Conservation (phyloP, 1,140 invertebrate genomes). For the Drosophila repletoides region DNA sequence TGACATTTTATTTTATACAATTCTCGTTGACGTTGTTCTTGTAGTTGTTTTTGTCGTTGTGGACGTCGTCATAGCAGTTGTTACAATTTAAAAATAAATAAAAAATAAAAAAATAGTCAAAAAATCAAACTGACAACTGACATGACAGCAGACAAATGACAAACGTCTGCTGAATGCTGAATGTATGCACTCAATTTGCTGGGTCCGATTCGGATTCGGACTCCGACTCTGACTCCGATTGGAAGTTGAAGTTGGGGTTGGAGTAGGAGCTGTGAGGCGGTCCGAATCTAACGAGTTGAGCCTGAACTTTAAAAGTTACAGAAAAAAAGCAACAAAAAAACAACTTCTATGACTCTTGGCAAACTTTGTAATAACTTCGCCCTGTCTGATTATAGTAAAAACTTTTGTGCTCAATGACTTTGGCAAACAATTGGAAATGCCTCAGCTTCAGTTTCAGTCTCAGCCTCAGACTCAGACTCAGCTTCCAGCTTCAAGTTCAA, state of each 20-base stretch:
- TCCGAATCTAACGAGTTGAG: too few relatives aligned
- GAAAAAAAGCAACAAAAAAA: slow-evolving; percentile 31
- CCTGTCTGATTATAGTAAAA: slow-evolving; percentile 26
- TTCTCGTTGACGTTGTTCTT: too few relatives aligned
- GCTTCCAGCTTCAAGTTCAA: slow-evolving; percentile 63
- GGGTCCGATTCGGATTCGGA: slow-evolving; percentile 25
- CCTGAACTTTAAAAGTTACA: too few relatives aligned
- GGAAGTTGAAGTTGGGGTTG: slow-evolving; percentile 8
- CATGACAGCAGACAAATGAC: slow-evolving; percentile 80
- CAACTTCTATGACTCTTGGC: slow-evolving; percentile 26
- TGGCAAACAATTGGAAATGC: slow-evolving; percentile 63
- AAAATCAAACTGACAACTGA: slow-evolving; percentile 80
- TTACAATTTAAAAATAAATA: slow-evolving; percentile 56
- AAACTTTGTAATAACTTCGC: slow-evolving; percentile 68
- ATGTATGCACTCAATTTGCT: slow-evolving; percentile 73
- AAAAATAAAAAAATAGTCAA: slow-evolving; percentile 54
- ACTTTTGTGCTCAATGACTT: slow-evolving; percentile 56
- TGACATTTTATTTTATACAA: slow-evolving; percentile 45
- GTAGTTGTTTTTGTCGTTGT: slow-evolving; percentile 23
- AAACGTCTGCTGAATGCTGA: slow-evolving; percentile 61
- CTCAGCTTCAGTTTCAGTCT: too few relatives aligned
- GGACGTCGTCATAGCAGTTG: slow-evolving; percentile 53
- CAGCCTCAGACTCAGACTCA: too few relatives aligned
- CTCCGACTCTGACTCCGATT: slow-evolving; percentile 21
- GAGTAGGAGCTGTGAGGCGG: too few relatives aligned